phyloP scores from a whole-genome alignment of 92 coral and sea anemone species.

The Umimayanthus kanabou region DNA sequence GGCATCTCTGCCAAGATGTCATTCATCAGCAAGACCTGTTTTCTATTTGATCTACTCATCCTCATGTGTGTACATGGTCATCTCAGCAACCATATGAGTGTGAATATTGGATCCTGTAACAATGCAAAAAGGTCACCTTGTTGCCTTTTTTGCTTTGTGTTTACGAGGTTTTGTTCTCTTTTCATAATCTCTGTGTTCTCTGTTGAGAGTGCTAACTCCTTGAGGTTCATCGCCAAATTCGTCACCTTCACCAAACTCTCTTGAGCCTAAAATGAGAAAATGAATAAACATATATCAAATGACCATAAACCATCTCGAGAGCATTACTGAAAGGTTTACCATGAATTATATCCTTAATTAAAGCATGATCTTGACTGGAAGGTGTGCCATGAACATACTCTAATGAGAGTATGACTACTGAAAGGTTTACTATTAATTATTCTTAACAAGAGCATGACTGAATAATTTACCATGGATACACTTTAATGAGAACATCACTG shows the following conservation, averaged over 20 bases:
- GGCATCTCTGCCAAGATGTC: no score
- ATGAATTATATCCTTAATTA: background rate
- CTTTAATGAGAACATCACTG: no score
- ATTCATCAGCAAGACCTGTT: no score
- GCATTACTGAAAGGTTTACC: background rate
- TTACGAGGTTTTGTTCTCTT: constrained; percentile 76
- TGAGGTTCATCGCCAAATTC: constrained; percentile 57
- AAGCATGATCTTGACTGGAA: background rate
- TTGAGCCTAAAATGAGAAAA: constrained; percentile 57
- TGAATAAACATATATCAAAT: background rate
- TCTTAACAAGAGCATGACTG: no score
- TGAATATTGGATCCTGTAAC: no score
- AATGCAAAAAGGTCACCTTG: constrained; percentile 45
- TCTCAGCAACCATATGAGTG: no score
- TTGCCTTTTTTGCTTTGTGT: constrained; percentile 69
- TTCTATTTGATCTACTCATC: no score
- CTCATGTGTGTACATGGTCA: no score
- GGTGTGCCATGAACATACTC: background rate
- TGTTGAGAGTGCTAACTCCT: constrained; percentile 54
- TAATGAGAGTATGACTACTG: no score
- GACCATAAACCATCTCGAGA: no score
- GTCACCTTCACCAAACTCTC: constrained; percentile 73
- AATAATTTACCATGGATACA: no score
- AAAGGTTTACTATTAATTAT: no score
- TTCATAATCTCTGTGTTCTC: constrained; percentile 57